Conservation (phyloP, 2,888 invertebrate genomes). For the Lasioglossum morio region DNA sequence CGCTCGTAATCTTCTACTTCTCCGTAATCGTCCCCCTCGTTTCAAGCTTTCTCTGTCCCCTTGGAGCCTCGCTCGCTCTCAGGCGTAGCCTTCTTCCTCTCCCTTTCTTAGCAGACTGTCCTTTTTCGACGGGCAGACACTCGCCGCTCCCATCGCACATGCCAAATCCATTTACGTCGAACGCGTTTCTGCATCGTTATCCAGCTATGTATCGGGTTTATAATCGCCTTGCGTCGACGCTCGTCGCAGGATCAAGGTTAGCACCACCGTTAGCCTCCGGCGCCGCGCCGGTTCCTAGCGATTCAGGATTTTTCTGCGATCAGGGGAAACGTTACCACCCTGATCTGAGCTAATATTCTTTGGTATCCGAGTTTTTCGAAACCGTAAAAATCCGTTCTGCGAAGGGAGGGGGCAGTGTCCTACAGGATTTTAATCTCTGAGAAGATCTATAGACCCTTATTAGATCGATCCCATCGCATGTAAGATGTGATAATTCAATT, state of each 20-base stretch:
- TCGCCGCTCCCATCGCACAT: constrained; percentile 54
- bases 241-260: constrained; percentile 59
- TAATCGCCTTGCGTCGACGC: constrained; percentile 51
- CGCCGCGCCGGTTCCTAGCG: constrained; percentile 7
- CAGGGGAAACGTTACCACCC: neutral
- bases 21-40: neutral
- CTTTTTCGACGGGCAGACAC: constrained; percentile 41
- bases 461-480: neutral
- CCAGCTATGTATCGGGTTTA: constrained; percentile 39
- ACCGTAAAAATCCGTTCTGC: neutral
- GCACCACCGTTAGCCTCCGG: constrained; percentile 39
- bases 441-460: neutral
- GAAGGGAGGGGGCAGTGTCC: neutral
- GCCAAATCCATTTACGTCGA: constrained; percentile 55
- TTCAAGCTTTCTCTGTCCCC: neutral
- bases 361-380: neutral
- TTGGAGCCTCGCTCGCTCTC: neutral
- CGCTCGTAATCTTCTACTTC: neutral
- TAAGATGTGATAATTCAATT: neutral
- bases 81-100: constrained; percentile 19
- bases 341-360: neutral
- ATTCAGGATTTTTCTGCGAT: constrained; percentile 4
- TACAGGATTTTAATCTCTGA: neutral
- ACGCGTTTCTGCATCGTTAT: constrained; percentile 48
- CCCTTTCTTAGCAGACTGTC: constrained; percentile 26